phyloP scores from a whole-genome alignment of 2,113 vertebrate species.

The Gnathonemus echidnorhynchus region DNA sequence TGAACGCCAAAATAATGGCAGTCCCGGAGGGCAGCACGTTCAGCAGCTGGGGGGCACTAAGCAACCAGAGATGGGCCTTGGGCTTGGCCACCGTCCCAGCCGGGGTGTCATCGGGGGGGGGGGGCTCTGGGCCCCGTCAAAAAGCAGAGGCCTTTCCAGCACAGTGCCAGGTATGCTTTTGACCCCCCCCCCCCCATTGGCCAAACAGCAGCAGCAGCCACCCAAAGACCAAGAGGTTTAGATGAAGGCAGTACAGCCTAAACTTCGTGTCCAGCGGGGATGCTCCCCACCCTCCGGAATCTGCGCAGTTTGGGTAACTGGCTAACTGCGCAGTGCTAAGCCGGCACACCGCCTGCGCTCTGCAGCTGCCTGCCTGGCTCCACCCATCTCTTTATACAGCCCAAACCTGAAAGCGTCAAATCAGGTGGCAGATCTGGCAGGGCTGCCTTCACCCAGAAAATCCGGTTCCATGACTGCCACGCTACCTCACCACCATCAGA shows the following conservation, averaged over 20 bases:
- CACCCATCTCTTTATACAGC: neutral
- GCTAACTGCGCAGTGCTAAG: neutral
- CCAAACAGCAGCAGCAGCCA: neutral
- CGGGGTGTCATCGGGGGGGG: neutral
- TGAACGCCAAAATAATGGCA: neutral
- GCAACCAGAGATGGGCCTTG: neutral
- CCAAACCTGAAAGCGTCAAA: neutral
- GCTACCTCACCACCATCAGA: neutral
- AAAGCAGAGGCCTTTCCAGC: neutral
- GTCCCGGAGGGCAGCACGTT: no score
- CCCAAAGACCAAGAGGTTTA: neutral
- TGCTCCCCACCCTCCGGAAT: neutral
- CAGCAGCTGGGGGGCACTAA: constrained; percentile 19
- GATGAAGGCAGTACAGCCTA: neutral
- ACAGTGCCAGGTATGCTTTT: neutral
- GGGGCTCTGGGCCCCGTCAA: neutral
- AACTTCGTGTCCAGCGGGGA: neutral
- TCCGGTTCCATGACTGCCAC: neutral
- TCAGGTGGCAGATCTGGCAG: neutral
- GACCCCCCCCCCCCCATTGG: neutral
- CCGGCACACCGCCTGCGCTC: neutral
- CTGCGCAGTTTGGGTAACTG: neutral
- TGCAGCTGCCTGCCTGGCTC: neutral
- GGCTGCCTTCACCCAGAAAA: neutral
- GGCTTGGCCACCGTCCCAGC: neutral